phyloP scores from a whole-genome alignment of 2,797 vertebrate genomes.

The Mycteria americana region DNA sequence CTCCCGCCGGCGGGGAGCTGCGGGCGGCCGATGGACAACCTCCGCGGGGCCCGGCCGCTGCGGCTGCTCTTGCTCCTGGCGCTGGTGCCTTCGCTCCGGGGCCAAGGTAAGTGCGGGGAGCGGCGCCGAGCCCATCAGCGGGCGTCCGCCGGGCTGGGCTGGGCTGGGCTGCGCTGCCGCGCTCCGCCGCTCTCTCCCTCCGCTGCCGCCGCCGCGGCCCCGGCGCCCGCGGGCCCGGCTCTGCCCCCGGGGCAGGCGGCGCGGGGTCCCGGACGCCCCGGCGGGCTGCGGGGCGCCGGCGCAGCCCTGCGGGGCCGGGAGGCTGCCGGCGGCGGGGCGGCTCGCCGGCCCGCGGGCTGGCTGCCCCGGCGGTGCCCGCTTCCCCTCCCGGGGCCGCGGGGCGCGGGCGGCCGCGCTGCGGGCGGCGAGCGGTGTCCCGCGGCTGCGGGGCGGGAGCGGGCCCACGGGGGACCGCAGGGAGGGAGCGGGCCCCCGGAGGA shows the following conservation, averaged over 20 bases:
- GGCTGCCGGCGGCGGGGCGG: not conserved
- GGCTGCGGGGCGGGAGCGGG: too few species aligned
- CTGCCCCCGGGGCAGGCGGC: not conserved
- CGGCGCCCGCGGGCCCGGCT: not conserved
- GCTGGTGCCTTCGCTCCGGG: not conserved
- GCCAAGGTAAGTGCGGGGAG: constrained; percentile 31
- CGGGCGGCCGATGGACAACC: constrained; percentile 32
- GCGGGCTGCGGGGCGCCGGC: not conserved
- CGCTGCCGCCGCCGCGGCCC: not conserved
- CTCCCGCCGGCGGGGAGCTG: constrained; percentile 8
- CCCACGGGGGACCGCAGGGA: too few species aligned
- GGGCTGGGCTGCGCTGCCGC: not conserved
- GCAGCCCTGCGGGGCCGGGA: not conserved
- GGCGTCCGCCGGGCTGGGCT: not conserved
- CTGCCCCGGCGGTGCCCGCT: not conserved
- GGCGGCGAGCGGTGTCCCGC: not conserved
- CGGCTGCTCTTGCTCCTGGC: constrained; percentile 16
- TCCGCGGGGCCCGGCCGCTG: not conserved
- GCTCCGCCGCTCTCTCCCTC: not conserved
- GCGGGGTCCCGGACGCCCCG: not conserved
- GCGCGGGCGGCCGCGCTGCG: not conserved
- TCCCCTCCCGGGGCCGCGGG: not conserved
- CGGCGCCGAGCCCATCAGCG: not conserved
- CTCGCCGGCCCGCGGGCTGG: too few species aligned
- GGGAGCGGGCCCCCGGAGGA: too few species aligned